A percentile compares a stretch with the other conserved stretches of the same genome.
Conservation (phyloP, 2,113 vertebrate genomes). For the Chionomys nivalis region DNA sequence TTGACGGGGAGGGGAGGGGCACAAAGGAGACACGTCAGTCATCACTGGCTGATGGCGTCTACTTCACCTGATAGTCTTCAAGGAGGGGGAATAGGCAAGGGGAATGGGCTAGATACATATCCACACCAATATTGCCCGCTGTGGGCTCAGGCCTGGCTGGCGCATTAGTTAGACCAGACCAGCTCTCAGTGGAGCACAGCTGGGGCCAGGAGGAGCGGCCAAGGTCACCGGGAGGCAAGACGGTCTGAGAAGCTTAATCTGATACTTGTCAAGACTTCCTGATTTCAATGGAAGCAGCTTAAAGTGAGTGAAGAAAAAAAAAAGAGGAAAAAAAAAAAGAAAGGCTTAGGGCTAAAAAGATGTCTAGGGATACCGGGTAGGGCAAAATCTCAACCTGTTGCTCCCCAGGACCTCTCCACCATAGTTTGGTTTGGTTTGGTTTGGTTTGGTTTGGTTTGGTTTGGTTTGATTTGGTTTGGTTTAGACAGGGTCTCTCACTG, state of each 20-base stretch:
- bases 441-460: not conserved
- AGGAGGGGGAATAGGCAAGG: not conserved
- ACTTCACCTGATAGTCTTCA: not conserved
- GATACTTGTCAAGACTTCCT: not conserved
- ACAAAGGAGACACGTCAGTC: not conserved
- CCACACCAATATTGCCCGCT: not conserved
- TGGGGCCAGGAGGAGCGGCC: not conserved
- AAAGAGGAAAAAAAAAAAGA: no score
- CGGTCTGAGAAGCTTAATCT: not conserved
- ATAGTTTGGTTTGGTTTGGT: not conserved
- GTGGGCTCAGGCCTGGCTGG: not conserved
- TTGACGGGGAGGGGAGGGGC: not conserved
- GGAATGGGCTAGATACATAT: not conserved
- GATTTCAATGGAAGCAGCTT: not conserved
- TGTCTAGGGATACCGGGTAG: fast-evolving
- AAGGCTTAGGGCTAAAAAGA: not conserved
- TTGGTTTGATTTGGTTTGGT: not conserved
- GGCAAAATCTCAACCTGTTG: not conserved
- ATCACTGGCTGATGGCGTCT: slow-evolving; percentile 27
- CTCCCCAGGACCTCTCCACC: not conserved
- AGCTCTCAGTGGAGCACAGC: not conserved
- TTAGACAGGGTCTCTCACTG: not conserved
- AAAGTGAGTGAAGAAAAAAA: not conserved
- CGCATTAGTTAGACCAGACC: not conserved
- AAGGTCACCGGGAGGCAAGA: not conserved